A percentile compares a stretch with the other conserved stretches of the same genome.
phyloP scores from a whole-genome alignment of 2,113 vertebrate species.

The Neogale vison region DNA sequence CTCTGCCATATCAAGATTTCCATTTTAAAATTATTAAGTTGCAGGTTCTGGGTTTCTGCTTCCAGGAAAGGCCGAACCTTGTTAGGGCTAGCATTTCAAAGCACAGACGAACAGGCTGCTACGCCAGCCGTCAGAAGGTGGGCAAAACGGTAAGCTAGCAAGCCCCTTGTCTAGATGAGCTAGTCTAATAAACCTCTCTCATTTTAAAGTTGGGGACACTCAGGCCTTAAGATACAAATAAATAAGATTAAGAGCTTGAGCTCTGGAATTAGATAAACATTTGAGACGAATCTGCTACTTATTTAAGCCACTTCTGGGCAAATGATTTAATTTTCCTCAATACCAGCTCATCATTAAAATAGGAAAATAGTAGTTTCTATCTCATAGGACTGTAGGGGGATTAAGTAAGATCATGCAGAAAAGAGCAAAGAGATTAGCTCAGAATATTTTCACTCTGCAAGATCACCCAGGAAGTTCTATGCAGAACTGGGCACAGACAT shows the following conservation, averaged over 20 bases:
- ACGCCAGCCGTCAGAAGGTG: background rate
- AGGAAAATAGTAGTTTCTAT: background rate
- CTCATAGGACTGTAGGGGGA: background rate
- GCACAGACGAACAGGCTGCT: background rate
- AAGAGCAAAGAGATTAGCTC: background rate
- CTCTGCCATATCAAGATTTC: background rate
- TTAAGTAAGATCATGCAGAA: background rate
- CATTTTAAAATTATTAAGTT: background rate
- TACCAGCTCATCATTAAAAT: background rate
- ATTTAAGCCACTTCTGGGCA: background rate
- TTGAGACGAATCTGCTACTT: background rate
- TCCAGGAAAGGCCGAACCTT: background rate
- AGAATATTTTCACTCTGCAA: background rate
- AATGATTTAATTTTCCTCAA: slow-evolving; percentile 5
- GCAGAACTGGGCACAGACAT: background rate
- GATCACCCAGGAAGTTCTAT: background rate
- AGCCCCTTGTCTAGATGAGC: background rate
- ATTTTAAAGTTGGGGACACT: background rate
- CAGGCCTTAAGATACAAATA: background rate
- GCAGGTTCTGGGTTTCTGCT: background rate
- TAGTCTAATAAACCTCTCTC: background rate
- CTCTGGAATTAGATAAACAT: background rate
- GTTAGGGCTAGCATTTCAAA: background rate
- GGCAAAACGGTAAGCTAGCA: background rate
- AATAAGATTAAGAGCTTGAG: background rate